Evolutionary conservation across 92 coral and sea anemone species (phyloP).

Genomic region (Epizoanthus fatuus): DNA sequence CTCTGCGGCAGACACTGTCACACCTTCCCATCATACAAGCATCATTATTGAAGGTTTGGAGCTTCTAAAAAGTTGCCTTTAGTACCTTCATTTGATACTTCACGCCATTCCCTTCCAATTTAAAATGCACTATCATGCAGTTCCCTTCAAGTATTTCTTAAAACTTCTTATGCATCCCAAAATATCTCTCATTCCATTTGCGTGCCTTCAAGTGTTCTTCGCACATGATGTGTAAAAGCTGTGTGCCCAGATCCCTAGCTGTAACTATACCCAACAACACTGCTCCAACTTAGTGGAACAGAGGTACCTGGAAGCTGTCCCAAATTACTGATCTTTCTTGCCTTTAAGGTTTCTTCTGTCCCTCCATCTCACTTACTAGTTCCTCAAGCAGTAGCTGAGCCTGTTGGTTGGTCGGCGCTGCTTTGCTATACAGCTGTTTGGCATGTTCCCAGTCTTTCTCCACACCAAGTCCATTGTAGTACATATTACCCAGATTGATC

Average conservation of each 20-base stretch:
- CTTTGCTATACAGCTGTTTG: constrained; percentile 81
- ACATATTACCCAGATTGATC: constrained; percentile 99
- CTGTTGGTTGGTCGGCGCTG: constrained; percentile 84
- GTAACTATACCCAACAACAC: background rate
- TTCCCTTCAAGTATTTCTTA: background rate
- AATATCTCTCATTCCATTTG: background rate
- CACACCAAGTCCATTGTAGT: constrained; percentile 97
- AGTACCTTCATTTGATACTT: background rate
- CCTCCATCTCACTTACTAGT: constrained; percentile 79
- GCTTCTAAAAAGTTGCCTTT: background rate
- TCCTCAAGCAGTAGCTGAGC: constrained; percentile 93
- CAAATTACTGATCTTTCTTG: background rate
- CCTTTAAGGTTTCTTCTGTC: constrained; percentile 27
- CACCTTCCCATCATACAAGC: no score
- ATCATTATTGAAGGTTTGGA: background rate
- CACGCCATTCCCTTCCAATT: background rate
- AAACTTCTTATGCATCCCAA: background rate
- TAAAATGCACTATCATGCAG: background rate
- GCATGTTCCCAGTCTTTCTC: constrained; percentile 90
- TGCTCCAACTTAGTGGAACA: background rate
- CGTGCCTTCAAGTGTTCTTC: background rate
- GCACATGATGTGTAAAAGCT: background rate
- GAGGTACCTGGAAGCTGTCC: no score
- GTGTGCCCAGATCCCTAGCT: background rate
- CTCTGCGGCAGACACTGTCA: background rate